A percentile compares a stretch with the other conserved stretches of the same genome.
phyloP scores from a whole-genome alignment of 53 echinoderm and acorn worm genomes.

The Pentamera pediparva region DNA sequence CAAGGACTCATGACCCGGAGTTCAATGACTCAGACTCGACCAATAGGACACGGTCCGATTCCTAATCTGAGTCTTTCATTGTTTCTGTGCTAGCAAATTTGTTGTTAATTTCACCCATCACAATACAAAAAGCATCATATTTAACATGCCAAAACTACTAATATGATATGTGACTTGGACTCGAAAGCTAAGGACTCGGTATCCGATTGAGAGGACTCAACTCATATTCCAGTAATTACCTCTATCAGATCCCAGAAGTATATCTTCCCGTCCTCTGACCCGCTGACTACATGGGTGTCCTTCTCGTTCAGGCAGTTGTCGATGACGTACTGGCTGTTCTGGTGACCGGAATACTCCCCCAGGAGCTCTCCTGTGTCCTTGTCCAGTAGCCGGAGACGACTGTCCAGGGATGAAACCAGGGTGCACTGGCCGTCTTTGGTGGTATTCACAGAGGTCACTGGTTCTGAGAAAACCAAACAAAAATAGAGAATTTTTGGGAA shows the following conservation, averaged over 20 bases:
- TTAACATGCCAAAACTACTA: too few species aligned
- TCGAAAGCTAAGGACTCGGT: too few species aligned
- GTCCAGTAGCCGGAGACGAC: conserved; percentile 67
- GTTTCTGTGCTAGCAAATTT: too few species aligned
- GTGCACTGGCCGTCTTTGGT: conserved; percentile 97
- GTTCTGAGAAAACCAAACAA: conserved; percentile 40
- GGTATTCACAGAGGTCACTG: conserved; percentile 82
- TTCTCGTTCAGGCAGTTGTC: conserved; percentile 85
- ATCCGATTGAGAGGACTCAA: too few species aligned
- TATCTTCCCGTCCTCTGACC: conserved; percentile 86
- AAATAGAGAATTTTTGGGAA: background rate
- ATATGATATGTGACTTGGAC: too few species aligned
- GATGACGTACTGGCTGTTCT: conserved; percentile 67
- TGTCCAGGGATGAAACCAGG: conserved; percentile 84
- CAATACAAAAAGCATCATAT: too few species aligned
- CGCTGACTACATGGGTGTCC: conserved; percentile 92
- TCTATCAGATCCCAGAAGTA: conserved; percentile 98
- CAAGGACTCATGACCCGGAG: too few species aligned
- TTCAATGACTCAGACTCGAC: too few species aligned
- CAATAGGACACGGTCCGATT: too few species aligned
- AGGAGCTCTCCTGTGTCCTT: conserved; percentile 91
- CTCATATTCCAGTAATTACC: conserved; percentile 39
- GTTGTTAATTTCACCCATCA: too few species aligned
- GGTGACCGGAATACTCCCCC: conserved; percentile 85
- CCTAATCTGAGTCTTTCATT: too few species aligned